Evolutionary conservation across 1,140 invertebrate genomes (phyloP), one percentile per base, ranked within the genome.

Genomic region (Drosophila leontia): DNA sequence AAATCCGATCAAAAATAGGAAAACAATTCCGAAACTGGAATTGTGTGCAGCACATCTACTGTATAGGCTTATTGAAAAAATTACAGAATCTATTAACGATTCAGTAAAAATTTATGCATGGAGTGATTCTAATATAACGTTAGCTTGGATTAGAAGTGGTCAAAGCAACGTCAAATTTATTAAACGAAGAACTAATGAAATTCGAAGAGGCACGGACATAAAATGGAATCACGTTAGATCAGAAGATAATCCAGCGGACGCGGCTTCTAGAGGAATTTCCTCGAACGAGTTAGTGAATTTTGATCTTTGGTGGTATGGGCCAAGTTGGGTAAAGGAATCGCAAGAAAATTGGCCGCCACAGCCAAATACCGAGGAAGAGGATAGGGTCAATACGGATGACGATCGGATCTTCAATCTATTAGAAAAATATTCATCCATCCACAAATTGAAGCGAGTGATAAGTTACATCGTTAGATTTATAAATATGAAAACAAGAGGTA

Each of bases 391-490:
- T 44, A 17, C 12, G 11, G 35, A 44, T 29, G 17, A 57, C 13
- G 37, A 57, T 47, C 19, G 7, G n/a, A 47, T 57, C 42, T 57
- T 42, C 39, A n/a, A 57, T 26, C 13, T 57, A 29, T 17, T 57
- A 12, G 37, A 57, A 29, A 41, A 3, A 17, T 57, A n/a, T 57
- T 57, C 39, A 19, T 26, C 23, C 17, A 57, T 41, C 8, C 9
- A 35, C 8, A 57, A 57, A 57, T 8, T 47, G 2, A 50, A 5
- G n/a, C 26, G 47, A 15, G 6, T 50, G 9, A 23, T 50, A 42
- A 13, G 7, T 9, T 32, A 58, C n/a, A 8, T 59, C 13, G 15
- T 26, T 34, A 59, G 11, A 44, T 59, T 59, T 23, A 32, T 59
- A 6, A 39, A 44, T 15, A 32, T 32, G 3, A 19, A 34, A 45